Percentiles rank a stretch among this genome's conserved stretches.
These are phyloP conservation scores for Vesta saturnalis DNA, from an alignment of 2,888 invertebrate genomes.

Conservation along the genomic window DNA sequence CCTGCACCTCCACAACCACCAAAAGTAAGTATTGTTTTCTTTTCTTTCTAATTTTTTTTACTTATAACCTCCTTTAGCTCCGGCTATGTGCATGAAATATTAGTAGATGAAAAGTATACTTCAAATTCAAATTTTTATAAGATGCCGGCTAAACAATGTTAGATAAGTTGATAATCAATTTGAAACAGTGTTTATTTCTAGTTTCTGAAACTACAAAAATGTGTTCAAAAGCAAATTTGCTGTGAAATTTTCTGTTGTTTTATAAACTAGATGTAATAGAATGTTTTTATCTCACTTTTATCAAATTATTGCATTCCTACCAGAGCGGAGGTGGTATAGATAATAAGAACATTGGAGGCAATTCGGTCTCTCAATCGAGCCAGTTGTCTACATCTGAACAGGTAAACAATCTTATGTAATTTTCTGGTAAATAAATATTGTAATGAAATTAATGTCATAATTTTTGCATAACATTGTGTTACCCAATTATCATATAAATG, in stretches of 20 bases:
- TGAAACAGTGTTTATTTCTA: background rate
- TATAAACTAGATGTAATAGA: conserved; percentile 3
- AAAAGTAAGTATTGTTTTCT: conserved; percentile 51
- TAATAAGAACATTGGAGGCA: conserved; percentile 56
- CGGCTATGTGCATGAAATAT: background rate
- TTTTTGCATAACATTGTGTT: background rate
- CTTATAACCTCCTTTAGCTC: background rate
- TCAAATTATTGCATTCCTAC: conserved; percentile 21
- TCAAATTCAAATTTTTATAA: no score
- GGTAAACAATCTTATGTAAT: conserved; percentile 42
- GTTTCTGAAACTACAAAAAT: background rate
- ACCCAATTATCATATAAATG: background rate
- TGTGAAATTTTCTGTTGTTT: background rate
- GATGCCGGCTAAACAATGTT: no score
- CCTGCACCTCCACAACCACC: conserved; percentile 76
- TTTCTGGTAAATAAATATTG: background rate
- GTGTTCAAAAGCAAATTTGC: background rate
- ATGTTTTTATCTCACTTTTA: background rate
- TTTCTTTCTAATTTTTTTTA: background rate
- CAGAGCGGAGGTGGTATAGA: conserved; percentile 58
- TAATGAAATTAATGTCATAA: no score
- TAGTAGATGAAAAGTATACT: no score
- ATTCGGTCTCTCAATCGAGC: conserved; percentile 52
- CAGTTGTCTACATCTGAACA: conserved; percentile 50
- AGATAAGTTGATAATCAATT: no score